These are phyloP conservation scores for Wiebesia pumilae DNA, from an alignment of 1,140 invertebrate genomes.

Conservation along the genomic window DNA sequence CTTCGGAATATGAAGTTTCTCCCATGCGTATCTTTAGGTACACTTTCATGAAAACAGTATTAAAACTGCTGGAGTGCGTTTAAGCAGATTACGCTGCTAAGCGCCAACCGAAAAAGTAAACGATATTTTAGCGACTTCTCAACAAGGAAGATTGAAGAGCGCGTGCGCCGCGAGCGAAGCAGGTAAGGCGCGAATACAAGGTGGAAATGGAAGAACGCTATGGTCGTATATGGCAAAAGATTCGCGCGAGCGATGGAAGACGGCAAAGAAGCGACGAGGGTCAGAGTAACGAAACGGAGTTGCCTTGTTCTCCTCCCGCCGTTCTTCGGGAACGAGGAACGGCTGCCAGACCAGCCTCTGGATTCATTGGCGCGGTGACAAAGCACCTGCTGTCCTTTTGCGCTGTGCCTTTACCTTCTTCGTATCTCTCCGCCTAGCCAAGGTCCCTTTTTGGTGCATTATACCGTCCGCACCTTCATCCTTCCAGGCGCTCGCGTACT, in stretches of 20 bases:
- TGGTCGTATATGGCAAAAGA: neutral
- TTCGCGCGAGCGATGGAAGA: neutral
- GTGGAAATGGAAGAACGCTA: neutral
- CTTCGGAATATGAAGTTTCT: neutral
- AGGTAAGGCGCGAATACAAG: neutral
- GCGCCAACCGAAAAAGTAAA: neutral
- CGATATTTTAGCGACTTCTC: neutral
- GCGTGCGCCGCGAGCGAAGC: neutral
- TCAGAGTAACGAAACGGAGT: neutral
- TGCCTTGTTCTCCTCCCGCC: neutral
- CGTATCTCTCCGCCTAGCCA: neutral
- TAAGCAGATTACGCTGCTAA: neutral
- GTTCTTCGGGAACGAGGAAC: neutral
- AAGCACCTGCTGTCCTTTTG: conserved; percentile 72
- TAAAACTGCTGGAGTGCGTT: too few relatives aligned
- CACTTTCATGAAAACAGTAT: too few relatives aligned
- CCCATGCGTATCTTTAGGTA: neutral
- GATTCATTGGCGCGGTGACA: conserved; percentile 73
- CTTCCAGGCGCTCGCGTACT: conserved; percentile 48
- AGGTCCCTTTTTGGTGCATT: conserved; percentile 6
- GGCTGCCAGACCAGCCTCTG: conserved; percentile 44
- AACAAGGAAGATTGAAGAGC: neutral
- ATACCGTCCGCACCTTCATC: conserved; percentile 59
- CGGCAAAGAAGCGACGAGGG: neutral
- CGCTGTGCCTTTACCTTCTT: conserved; percentile 58